Evolutionary conservation across 1,140 invertebrate genomes (phyloP).

Genomic region (Papilio polytes): DNA sequence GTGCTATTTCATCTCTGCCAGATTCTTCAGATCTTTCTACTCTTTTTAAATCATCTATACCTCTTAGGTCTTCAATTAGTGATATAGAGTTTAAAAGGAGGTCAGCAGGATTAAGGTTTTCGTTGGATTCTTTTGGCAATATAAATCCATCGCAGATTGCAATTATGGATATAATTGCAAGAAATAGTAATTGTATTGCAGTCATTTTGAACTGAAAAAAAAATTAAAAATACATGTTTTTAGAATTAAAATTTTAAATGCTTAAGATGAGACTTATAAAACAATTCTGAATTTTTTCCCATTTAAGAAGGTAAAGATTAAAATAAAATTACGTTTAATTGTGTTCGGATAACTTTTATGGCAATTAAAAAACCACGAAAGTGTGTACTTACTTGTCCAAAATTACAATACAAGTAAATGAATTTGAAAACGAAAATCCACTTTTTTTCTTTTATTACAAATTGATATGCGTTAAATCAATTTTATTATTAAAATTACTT

Average conservation of each 20-base stretch:
- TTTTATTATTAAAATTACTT: not conserved
- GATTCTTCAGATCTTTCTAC: not conserved
- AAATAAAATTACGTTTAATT: not conserved
- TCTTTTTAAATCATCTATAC: not conserved
- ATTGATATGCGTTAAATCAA: slow-evolving; percentile 15
- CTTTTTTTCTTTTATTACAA: not conserved
- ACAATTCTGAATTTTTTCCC: no score
- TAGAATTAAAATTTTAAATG: no score
- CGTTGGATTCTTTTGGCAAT: not conserved
- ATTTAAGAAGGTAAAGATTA: not conserved
- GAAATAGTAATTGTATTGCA: not conserved
- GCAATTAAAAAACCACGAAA: not conserved
- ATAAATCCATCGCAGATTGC: not conserved
- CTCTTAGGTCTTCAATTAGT: not conserved
- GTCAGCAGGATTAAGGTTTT: not conserved
- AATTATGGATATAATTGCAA: not conserved
- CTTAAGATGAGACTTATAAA: no score
- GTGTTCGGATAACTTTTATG: not conserved
- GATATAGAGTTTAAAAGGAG: not conserved
- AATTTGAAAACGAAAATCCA: not conserved
- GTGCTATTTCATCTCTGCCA: no score
- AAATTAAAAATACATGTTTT: not conserved
- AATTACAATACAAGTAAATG: not conserved
- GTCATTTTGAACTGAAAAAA: slow-evolving; percentile 1
- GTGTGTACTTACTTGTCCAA: not conserved